phyloP scores from a whole-genome alignment of 1,140 invertebrate genomes.

The Macrostomum lignano region DNA sequence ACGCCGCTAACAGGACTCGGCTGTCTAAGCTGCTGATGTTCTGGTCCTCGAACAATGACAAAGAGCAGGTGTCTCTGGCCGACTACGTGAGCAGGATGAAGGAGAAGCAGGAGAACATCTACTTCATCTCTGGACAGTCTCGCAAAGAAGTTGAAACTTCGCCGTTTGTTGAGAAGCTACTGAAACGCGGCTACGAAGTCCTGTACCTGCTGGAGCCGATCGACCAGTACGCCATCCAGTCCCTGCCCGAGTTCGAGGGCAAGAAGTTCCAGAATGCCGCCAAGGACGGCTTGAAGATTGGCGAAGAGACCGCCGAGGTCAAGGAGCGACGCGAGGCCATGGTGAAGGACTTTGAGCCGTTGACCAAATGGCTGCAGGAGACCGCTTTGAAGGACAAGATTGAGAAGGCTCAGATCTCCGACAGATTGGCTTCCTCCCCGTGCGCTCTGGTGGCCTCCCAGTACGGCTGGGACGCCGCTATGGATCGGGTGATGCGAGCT shows the following conservation, averaged over 20 bases:
- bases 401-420: conserved; percentile 39
- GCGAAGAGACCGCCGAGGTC: conserved; percentile 39
- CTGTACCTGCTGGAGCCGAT: conserved; percentile 78
- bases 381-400: conserved; percentile 47
- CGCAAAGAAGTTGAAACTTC: conserved; percentile 52
- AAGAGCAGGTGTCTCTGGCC: conserved; percentile 41
- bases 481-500: conserved; percentile 76
- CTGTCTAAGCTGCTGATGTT: conserved; percentile 76
- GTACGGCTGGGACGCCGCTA: conserved; percentile 90
- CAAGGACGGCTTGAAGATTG: conserved; percentile 65
- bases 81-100: conserved; percentile 89
- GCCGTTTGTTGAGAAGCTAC: conserved; percentile 71
- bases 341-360: conserved; percentile 5
- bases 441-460: conserved; percentile 80
- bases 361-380: not conserved
- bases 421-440: conserved; percentile 62
- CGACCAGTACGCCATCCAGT: conserved; percentile 85
- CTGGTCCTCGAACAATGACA: conserved; percentile 45
- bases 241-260: conserved; percentile 87
- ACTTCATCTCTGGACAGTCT: conserved; percentile 68
- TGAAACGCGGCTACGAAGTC: conserved; percentile 73
- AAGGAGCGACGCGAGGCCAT: not conserved
- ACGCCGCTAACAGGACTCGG: conserved; percentile 69
- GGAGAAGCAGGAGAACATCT: conserved; percentile 76
- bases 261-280: conserved; percentile 99